Conservation (phyloP, 2,797 vertebrate genomes). For the Sparidentex hasta region DNA sequence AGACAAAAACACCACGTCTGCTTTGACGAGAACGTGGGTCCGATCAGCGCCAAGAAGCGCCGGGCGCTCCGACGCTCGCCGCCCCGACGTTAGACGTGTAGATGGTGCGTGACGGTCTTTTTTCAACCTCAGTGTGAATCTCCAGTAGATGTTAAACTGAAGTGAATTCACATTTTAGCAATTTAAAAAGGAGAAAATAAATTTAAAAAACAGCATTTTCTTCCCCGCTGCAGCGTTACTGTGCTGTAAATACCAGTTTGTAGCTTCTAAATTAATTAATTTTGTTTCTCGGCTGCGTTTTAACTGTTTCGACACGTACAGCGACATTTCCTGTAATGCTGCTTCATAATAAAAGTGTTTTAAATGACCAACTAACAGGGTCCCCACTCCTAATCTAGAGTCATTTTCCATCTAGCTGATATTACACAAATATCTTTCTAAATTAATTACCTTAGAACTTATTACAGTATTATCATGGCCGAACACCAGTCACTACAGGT, state of each 20-base stretch:
- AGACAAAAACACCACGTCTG: constrained; percentile 75
- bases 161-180: background rate
- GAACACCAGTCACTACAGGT: too few species aligned
- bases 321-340: too few species aligned
- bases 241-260: background rate
- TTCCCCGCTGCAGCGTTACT: background rate
- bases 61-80: constrained; percentile 30
- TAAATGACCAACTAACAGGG: too few species aligned
- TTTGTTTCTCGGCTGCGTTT: too few species aligned
- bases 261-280: background rate
- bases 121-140: constrained; percentile 21
- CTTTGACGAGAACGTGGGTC: constrained; percentile 76
- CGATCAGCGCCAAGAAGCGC: constrained; percentile 65
- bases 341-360: too few species aligned
- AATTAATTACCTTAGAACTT: too few species aligned
- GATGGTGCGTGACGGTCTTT: constrained; percentile 47
- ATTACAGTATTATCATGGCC: too few species aligned
- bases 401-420: too few species aligned
- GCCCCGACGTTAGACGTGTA: constrained; percentile 53
- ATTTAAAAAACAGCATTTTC: constrained; percentile 1
- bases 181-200: background rate
- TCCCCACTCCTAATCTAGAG: too few species aligned
- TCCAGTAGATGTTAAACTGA: constrained; percentile 3
- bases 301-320: too few species aligned
- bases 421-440: background rate